phyloP scores from a whole-genome alignment of 1,140 invertebrate genomes.

The Nasonia vitripennis region DNA sequence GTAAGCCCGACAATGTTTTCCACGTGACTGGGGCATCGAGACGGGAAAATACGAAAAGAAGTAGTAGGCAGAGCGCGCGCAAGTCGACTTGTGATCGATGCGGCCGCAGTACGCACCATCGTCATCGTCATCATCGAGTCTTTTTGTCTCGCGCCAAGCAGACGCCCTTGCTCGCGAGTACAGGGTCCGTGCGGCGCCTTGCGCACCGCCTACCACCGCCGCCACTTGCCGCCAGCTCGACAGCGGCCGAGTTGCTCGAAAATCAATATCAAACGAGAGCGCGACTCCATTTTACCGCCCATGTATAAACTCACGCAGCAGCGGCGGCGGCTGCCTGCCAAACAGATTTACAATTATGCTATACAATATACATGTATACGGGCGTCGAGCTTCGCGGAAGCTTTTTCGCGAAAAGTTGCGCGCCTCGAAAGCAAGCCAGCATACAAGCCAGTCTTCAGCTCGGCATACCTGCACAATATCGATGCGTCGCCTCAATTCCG shows the following conservation, averaged over 20 bases:
- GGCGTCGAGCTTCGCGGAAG: background rate
- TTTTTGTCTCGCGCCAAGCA: too few relatives aligned
- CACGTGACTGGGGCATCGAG: slow-evolving; percentile 62
- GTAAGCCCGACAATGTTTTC: slow-evolving; percentile 66
- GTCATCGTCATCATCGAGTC: too few relatives aligned
- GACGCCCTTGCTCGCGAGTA: too few relatives aligned
- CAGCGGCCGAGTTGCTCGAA: background rate
- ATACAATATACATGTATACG: background rate
- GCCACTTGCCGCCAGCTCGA: background rate
- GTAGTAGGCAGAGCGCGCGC: slow-evolving; percentile 51
- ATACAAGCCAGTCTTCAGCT: background rate
- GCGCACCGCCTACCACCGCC: too few relatives aligned
- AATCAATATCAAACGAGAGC: slow-evolving; percentile 46
- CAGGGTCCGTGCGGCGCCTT: background rate
- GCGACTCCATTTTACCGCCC: slow-evolving; percentile 46
- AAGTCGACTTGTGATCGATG: slow-evolving; percentile 59
- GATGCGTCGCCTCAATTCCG: background rate
- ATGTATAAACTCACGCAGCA: background rate
- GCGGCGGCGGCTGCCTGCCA: background rate
- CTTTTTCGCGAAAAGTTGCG: background rate
- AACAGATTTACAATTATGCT: background rate
- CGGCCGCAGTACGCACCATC: slow-evolving; percentile 48
- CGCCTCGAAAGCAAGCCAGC: background rate
- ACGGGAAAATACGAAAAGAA: slow-evolving; percentile 13
- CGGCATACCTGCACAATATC: background rate